Percentiles rank a stretch among this genome's conserved stretches.
Conservation (phyloP, 2,113 vertebrate species). For the Vulpes ferrilata region DNA sequence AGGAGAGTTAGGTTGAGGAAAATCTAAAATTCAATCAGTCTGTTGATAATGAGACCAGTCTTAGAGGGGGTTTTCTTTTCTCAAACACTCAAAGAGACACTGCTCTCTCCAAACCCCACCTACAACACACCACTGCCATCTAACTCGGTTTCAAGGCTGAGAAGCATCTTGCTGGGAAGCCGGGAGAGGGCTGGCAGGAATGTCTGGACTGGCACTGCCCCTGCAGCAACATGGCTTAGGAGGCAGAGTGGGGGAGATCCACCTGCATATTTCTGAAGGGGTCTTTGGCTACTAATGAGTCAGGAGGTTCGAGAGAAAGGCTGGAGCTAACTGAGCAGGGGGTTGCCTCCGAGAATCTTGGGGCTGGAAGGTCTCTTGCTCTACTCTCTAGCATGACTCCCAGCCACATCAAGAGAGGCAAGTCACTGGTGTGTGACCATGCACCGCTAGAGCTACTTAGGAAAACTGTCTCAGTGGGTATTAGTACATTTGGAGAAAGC, state of each 20-base stretch:
- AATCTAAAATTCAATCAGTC: background rate
- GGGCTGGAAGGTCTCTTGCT: background rate
- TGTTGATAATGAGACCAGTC: background rate
- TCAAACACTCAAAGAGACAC: background rate
- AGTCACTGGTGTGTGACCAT: background rate
- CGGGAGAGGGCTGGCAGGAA: background rate
- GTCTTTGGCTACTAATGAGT: background rate
- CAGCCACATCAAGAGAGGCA: background rate
- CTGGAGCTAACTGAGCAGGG: background rate
- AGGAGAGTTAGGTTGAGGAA: constrained; percentile 1
- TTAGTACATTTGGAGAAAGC: constrained; percentile 14
- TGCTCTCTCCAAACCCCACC: background rate
- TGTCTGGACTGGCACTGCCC: background rate
- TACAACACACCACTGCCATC: background rate
- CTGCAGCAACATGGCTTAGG: background rate
- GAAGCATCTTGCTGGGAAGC: background rate
- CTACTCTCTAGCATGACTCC: background rate
- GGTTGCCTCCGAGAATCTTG: background rate
- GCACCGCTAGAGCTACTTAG: background rate
- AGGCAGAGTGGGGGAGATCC: background rate
- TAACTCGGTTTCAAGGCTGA: background rate
- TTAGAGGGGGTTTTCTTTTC: background rate
- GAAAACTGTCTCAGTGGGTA: background rate
- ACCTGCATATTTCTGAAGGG: background rate
- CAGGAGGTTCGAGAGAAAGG: background rate